Evolutionary conservation across 2,797 vertebrate genomes (phyloP), one percentile per base, ranked within the genome.

Genomic region (Sebastes wilsoni): DNA sequence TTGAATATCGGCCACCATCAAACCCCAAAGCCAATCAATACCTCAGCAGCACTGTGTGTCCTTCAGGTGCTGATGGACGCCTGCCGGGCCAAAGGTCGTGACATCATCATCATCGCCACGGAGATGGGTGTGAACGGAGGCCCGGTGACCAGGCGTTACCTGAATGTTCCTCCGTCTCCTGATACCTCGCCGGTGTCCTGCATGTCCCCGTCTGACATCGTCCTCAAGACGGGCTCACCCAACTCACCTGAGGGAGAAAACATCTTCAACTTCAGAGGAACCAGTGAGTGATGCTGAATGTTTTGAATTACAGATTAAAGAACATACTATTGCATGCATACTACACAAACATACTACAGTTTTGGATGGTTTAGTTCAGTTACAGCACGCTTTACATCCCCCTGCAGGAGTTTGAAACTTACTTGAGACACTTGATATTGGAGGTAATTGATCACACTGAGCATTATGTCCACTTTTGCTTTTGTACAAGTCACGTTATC

Each of bases 151-250:
- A 84, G 86, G 8, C 92, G 85, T 25, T 94, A 93, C 84, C 84
- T 94, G 42, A 94, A 94, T 1, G 85, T 92, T 3, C 88, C 91
- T 8, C 93, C 91, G 0, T 93, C 94, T 1, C 94, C 92, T 0
- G 84, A 93, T 84, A 85, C 80, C 3, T 95, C 94, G 0, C 94
- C 94, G 0, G 89, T 93, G 64, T 88, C 93, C 67, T 96, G 95
- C 89, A 96, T 94, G 94, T 96, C 95, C 12, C 96, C 95, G 2
- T 96, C 96, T 0, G 95, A 96, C 56, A 94, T 96, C 6, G 77
- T 96, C 83, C 93, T 96, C 38, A 95, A 92, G 83, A 95, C 95
- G 0, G 87, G 87, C 30, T 94, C 94, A 0, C 93, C 94, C 12
- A 90, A 82, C 69, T 94, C 94, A 0, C 25, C 86, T 0, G 88